Base-by-base conservation (phyloP, 2,113 vertebrate genomes). In the Pollimyrus isidori region DNA sequence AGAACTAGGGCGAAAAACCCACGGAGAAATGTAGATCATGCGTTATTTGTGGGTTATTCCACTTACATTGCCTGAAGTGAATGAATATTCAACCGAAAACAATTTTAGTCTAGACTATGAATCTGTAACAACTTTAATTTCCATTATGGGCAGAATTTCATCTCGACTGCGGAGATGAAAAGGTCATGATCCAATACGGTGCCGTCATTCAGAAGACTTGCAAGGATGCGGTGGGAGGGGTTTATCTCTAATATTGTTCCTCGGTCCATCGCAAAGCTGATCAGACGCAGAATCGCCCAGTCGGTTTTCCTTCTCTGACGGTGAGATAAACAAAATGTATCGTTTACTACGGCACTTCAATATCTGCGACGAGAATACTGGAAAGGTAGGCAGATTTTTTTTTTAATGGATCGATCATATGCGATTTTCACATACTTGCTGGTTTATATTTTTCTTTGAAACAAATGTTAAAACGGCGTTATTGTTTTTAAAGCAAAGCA, bases 211-310 rank as follows among this genome's bases (percentile, higher is more conserved):
- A 80, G 83, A 15, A 3, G 15, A 19, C 73, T 65, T 35, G 62
- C 46, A 50, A 10, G 48, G 58, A 21, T 65, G 58, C 35, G 46
- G 50, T 87, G 89, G 89, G 89, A 69, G 89, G 89, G 86, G 84
- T 86, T 86, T 85, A 86, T 89, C 56, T 69, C 45, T 23, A 35
- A 86, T 89, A 62, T 87, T 87, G 83, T 85, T 46, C 56, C 58
- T 23, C 45, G 23, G n/a, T 82, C 17, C 35, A 10, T 89, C 48
- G 65, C 56, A 39, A 35, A 49, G 89, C 45, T 7, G 49, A 56
- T 84, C 50, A 89, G 88, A 89, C 80, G 82, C 88, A 85, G 88
- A 89, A 15, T 65, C 39, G 39, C 23, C 19, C 35, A 53, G 50
- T 35, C 69, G 30, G 82, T 45, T 23, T 48, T n/a, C 85, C 0